Percentiles rank a stretch among this genome's conserved stretches.
Conservation (phyloP, 2,113 vertebrate genomes). For the Alethe diademata region DNA sequence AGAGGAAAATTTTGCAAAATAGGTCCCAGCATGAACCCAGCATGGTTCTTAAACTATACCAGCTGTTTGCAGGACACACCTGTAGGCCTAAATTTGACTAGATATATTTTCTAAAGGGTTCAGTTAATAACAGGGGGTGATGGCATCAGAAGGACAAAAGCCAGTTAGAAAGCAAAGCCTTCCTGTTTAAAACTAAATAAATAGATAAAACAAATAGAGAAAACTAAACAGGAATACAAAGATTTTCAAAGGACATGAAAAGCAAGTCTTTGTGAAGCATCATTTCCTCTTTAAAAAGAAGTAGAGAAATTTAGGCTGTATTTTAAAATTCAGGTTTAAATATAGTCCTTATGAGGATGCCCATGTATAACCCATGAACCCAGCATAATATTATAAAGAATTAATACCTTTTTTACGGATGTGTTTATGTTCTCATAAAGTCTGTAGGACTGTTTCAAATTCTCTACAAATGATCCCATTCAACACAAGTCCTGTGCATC, state of each 20-base stretch:
- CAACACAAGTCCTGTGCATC: neutral
- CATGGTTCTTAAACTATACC: neutral
- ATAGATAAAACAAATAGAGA: neutral
- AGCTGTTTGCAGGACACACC: constrained; percentile 51
- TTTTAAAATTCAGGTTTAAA: neutral
- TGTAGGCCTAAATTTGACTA: constrained; percentile 18
- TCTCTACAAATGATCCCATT: neutral
- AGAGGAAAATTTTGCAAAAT: constrained; percentile 41
- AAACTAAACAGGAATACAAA: neutral
- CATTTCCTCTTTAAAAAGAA: neutral
- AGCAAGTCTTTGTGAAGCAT: neutral
- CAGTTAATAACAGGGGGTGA: neutral
- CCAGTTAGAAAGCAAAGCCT: neutral
- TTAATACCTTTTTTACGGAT: neutral
- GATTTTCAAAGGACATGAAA: constrained; percentile 22
- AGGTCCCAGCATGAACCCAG: constrained; percentile 34
- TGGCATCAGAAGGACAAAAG: neutral
- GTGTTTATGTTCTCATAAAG: neutral
- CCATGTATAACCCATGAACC: neutral
- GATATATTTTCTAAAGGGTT: neutral
- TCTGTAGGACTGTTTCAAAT: neutral
- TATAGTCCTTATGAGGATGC: neutral
- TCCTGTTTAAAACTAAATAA: constrained; percentile 17
- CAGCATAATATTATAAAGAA: neutral
- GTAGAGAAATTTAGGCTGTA: neutral